A percentile compares a stretch with the other conserved stretches of the same genome.
These are phyloP conservation scores for Cottoperca gobio DNA, from an alignment of 2,797 vertebrate species.

Conservation along the genomic window DNA sequence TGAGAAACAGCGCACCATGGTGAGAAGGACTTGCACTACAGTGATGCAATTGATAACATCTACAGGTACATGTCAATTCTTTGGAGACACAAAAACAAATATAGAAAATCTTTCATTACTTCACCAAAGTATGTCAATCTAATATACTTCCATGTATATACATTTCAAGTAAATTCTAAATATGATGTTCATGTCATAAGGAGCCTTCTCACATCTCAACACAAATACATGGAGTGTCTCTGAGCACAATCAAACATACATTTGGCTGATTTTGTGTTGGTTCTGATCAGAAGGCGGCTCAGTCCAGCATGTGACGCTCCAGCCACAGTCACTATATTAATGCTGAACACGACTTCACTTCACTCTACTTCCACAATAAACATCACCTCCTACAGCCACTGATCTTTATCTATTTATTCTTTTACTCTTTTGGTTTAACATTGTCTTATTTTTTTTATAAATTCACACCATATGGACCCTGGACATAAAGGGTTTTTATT, in stretches of 20 bases:
- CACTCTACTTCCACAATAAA: constrained; percentile 57
- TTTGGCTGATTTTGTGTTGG: background rate
- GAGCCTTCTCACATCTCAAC: background rate
- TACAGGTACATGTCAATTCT: background rate
- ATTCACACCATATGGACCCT: constrained; percentile 29
- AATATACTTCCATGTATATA: background rate
- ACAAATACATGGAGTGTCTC: background rate
- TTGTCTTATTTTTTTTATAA: constrained; percentile 35
- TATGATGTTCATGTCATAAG: background rate
- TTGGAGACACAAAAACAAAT: background rate
- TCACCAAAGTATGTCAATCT: background rate
- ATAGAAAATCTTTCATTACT: background rate
- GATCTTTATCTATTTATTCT: constrained; percentile 34
- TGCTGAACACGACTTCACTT: constrained; percentile 51
- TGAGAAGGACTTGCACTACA: background rate
- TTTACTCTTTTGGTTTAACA: constrained; percentile 38
- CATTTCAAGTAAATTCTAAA: background rate
- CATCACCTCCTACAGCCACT: constrained; percentile 52
- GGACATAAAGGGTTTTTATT: background rate
- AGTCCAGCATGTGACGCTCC: constrained; percentile 56
- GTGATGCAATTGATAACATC: background rate
- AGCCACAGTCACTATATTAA: constrained; percentile 46
- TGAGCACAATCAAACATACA: background rate
- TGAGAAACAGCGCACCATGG: constrained; percentile 15
- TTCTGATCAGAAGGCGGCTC: constrained; percentile 36